Base-by-base conservation (phyloP, 2,888 invertebrate species). In the Pandemis cinnamomeana region DNA sequence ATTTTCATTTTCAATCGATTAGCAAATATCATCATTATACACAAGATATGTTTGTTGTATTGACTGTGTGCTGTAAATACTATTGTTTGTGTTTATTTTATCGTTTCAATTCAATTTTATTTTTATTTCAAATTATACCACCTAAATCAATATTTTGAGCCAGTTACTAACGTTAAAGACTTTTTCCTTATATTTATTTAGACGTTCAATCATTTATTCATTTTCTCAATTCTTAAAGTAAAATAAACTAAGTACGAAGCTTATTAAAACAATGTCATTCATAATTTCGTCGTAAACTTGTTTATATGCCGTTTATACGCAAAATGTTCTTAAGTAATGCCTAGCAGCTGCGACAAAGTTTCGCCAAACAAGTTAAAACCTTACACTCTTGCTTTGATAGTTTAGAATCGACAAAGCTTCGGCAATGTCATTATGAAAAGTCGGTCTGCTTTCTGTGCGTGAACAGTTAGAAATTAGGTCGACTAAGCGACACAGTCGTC, bases 261-360 rank as follows among this genome's bases (percentile, higher is more conserved):
- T 51, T 51, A 51, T 51, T 51, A 51, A 51, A n/a, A n/a, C 51
- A 51, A 51, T 51, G 51, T 6, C 51, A 51, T 7, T n/a, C 51
- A 51, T 51, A 51, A 51, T 51, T 51, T 51, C 6, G n/a, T n/a
- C 51, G 51, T 51, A n/a, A 51, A 51, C 51, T 51, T 51, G 51
- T 51, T 51, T 51, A 51, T 51, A 51, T 53, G 5, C 5, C 27
- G 42, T 55, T 62, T 42, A 71, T 63, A 71, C 51, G 27, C 71
- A 27, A 55, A 71, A 53, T 27, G 44, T 53, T 42, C 44, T 63
- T 44, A 55, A 36, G 63, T 55, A 62, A 62, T 70, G 20, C 53
- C 55, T 71, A 7, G 63, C 71, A 71, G 71, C 71, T 71, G 63
- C n/a, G 42, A 27, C 63, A 27, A 51, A 51, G 20, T 55, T 53